Evolutionary conservation across 2,797 vertebrate genomes (phyloP), one percentile per base, ranked within the genome.

Genomic region (Anas georgica): DNA sequence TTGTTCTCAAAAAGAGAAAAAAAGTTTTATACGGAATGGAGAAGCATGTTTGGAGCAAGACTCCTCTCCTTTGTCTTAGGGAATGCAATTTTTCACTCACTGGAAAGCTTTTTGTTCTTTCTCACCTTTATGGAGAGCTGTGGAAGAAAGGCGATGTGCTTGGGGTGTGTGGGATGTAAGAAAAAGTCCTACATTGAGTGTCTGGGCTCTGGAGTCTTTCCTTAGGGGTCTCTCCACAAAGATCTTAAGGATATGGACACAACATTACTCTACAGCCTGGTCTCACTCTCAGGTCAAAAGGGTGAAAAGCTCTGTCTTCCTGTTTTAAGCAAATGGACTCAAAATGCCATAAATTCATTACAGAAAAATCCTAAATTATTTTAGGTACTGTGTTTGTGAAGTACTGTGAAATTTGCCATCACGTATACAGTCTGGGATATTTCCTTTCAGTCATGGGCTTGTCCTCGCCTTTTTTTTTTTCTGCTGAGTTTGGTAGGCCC

Each of bases 21-120:
- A 14, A 89, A 92, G 37, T 88, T 79, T 86, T 96, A 91, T 87
- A 95, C 64, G 76, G 93, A 97, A 96, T 4, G 59, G 96, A 97
- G 83, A 52, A 91, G 74, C 56, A 89, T 72, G 68, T 96, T 97
- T 95, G 92, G 91, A 94, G 82, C 77, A 95, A 95, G 72, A 25
- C 69, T 93, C 93, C 86, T 88, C 75, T 78, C 45, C 88, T 92
- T 54, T 45, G 80, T 68, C 69, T 89, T 45, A 26, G 7, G n/a
- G 35, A 83, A 70, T 59, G 45, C 10, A 26, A 17, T 70, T 67
- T 56, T 93, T 86, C 17, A 68, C 17, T 63, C 5, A 10, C 35
- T 78, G 26, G 28, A 83, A 31, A 64, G 13, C 18, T 91, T 73
- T 83, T 79, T 67, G 3, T 29, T 81, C 52, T 72, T 85, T 75